Conservation (phyloP, 2,113 vertebrate genomes). For the Sinocyclocheilus anshuiensis region DNA sequence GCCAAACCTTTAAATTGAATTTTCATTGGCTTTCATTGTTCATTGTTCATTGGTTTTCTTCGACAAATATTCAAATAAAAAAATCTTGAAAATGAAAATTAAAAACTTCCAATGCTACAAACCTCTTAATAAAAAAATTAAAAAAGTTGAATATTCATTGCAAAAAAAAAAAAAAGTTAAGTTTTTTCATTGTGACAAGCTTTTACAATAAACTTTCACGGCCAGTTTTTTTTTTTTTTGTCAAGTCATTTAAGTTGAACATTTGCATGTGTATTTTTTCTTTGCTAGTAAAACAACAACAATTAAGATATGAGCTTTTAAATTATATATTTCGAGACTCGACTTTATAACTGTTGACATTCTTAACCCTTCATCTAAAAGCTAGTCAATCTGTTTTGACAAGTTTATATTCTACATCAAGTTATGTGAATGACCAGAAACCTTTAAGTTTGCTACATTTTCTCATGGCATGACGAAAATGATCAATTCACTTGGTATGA, state of each 20-base stretch:
- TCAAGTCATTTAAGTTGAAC: neutral
- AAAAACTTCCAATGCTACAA: neutral
- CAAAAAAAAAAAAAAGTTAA: too few relatives aligned
- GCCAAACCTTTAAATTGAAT: too few relatives aligned
- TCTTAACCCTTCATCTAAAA: too few relatives aligned
- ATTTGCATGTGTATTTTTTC: neutral
- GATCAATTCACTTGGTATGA: too few relatives aligned
- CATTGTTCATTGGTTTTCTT: too few relatives aligned
- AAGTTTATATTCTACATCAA: too few relatives aligned
- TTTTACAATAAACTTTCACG: too few relatives aligned
- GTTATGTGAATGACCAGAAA: too few relatives aligned
- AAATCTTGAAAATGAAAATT: neutral
- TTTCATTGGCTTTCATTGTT: neutral
- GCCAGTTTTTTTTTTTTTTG: too few relatives aligned
- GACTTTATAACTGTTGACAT: neutral
- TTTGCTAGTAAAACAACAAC: neutral
- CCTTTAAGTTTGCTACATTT: neutral
- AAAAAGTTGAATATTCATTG: neutral
- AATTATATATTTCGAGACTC: neutral
- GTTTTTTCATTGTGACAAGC: too few relatives aligned
- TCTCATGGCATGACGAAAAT: neutral
- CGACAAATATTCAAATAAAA: neutral
- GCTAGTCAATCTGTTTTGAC: too few relatives aligned
- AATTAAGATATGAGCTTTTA: neutral
- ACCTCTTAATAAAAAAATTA: neutral